These are phyloP conservation scores for Pristionchus fissidentatus DNA, from an alignment of 2,888 invertebrate genomes.

Conservation along the genomic window DNA sequence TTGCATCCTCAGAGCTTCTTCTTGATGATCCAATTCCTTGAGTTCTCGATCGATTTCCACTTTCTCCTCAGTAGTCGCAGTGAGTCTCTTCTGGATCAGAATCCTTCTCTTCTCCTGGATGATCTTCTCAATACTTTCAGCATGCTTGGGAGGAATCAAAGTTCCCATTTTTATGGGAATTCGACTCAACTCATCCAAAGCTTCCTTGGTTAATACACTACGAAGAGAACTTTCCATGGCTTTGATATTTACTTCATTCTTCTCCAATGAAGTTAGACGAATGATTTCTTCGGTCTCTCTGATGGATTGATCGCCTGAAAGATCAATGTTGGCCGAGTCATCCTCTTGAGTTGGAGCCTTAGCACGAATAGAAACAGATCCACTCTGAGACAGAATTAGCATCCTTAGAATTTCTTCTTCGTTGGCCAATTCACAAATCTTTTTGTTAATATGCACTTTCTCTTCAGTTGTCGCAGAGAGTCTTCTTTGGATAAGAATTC, in stretches of 20 bases:
- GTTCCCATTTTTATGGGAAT: neutral
- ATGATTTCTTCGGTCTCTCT: constrained; percentile 42
- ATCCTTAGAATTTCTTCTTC: constrained; percentile 31
- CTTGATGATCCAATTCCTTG: constrained; percentile 25
- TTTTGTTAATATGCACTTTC: constrained; percentile 6
- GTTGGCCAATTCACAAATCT: neutral
- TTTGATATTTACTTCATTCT: constrained; percentile 24
- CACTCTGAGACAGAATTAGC: neutral
- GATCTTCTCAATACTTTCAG: constrained; percentile 10
- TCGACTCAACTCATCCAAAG: neutral
- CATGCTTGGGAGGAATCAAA: constrained; percentile 27
- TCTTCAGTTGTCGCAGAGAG: constrained; percentile 21
- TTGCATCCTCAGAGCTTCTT: constrained; percentile 10
- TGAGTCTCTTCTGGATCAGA: neutral
- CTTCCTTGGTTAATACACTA: neutral
- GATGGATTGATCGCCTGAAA: constrained; percentile 50
- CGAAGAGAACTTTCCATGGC: neutral
- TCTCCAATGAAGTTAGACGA: constrained; percentile 50
- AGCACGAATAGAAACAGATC: neutral
- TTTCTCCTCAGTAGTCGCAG: constrained; percentile 29
- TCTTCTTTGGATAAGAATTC: neutral
- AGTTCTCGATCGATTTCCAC: constrained; percentile 31
- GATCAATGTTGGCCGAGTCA: constrained; percentile 57
- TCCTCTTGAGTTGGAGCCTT: constrained; percentile 35
- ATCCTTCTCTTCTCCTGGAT: constrained; percentile 35